Evolutionary conservation across 2,888 invertebrate genomes (phyloP).

Genomic region (Actias luna): DNA sequence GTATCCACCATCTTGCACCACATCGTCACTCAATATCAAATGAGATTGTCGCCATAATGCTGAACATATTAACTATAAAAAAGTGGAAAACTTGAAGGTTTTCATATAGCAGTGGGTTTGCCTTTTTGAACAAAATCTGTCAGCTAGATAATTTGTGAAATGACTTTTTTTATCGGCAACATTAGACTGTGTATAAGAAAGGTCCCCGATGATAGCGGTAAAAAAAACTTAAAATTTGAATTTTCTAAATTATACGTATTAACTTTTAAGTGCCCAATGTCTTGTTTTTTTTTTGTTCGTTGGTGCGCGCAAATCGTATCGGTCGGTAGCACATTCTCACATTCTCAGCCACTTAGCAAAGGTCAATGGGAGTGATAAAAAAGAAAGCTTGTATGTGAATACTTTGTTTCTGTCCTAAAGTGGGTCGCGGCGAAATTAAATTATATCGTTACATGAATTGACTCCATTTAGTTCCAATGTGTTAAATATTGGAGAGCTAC

Average conservation of each 20-base stretch:
- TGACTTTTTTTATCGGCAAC: no score
- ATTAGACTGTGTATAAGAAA: no score
- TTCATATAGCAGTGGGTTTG: no score
- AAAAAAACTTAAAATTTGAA: not conserved
- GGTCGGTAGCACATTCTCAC: no score
- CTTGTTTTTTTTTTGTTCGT: constrained; percentile 4
- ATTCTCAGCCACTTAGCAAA: constrained; percentile 16
- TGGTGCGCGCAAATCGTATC: constrained; percentile 8
- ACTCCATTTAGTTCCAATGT: not conserved
- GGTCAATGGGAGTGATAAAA: constrained; percentile 15
- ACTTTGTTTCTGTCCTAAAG: constrained; percentile 11
- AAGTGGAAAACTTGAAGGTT: no score
- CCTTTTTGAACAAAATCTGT: no score
- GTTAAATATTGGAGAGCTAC: constrained; percentile 1
- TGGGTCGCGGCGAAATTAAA: constrained; percentile 11
- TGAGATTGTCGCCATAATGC: no score
- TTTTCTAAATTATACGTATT: not conserved
- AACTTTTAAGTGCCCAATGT: not conserved
- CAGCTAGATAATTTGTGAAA: no score
- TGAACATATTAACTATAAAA: no score
- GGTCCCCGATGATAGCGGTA: no score
- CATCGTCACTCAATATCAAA: no score
- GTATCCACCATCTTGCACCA: no score
- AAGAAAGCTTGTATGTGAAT: not conserved
- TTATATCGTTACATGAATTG: not conserved